These are phyloP conservation scores for Elephas maximus DNA, from an alignment of 2,113 vertebrate species.

Conservation along the genomic window DNA sequence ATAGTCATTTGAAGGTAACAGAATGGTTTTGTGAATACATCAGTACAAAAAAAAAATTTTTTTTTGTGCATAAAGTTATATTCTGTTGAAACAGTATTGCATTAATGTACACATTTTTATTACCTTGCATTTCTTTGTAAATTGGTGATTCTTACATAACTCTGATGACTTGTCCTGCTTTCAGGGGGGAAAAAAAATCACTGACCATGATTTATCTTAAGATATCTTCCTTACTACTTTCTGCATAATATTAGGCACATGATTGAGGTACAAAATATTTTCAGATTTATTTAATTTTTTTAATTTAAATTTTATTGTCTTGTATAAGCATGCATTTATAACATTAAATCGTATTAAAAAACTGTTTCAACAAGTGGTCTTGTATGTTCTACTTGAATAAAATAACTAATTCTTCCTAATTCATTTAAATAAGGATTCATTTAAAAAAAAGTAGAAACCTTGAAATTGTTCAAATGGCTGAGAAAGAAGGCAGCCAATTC, in stretches of 20 bases:
- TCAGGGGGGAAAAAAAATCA: background rate
- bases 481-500: background rate
- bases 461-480: background rate
- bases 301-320: background rate
- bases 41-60: background rate
- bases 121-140: background rate
- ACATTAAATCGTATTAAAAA: background rate
- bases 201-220: background rate
- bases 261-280: slow-evolving; percentile 10
- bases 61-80: background rate
- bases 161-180: background rate
- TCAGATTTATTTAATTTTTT: background rate
- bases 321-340: background rate
- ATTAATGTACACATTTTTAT: background rate
- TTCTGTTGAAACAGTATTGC: background rate
- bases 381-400: background rate
- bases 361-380: background rate
- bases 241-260: background rate
- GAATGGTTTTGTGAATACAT: background rate
- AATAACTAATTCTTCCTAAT: background rate
- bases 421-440: background rate
- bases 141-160: background rate
- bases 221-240: slow-evolving; percentile 1
- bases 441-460: background rate
- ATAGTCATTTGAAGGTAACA: background rate